Conservation (phyloP, 2,888 invertebrate species). For the Oligia fasciuncula region DNA sequence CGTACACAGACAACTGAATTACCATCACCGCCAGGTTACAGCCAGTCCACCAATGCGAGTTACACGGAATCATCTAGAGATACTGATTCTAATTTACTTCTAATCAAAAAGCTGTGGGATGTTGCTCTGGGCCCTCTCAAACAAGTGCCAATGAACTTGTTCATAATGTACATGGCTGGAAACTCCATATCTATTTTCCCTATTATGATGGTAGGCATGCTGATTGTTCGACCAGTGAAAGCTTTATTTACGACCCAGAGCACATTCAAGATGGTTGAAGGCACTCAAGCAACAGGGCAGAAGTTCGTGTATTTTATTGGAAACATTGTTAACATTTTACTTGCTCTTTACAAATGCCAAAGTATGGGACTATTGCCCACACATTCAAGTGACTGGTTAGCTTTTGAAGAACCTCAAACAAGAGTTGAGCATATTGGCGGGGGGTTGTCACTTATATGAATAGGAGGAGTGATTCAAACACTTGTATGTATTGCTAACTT, state of each 20-base stretch:
- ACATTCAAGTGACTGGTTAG: slow-evolving; percentile 99
- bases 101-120: slow-evolving; percentile 99
- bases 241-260: slow-evolving; percentile 97
- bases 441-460: slow-evolving; percentile 91
- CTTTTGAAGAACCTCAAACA: slow-evolving; percentile 97
- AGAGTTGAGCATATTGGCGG: slow-evolving; percentile 96
- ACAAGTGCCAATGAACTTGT: slow-evolving; percentile 99
- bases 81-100: slow-evolving; percentile 94
- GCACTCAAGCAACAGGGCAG: slow-evolving; percentile 96
- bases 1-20: slow-evolving; percentile 87
- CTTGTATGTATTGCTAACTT: slow-evolving; percentile 71
- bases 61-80: slow-evolving; percentile 95
- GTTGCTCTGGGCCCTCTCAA: slow-evolving; percentile 98
- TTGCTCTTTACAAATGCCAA: slow-evolving; percentile 99
- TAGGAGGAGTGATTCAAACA: slow-evolving; percentile 71
- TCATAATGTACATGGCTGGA: slow-evolving; percentile 99
- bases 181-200: slow-evolving; percentile 99
- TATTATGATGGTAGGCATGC: slow-evolving; percentile 99
- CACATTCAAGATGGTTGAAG: slow-evolving; percentile 98
- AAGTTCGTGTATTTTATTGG: slow-evolving; percentile 98
- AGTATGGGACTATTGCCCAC: slow-evolving; percentile 99
- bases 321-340: slow-evolving; percentile 96
- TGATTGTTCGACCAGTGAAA: slow-evolving; percentile 98
- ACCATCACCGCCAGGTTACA: slow-evolving; percentile 96
- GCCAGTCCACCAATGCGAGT: slow-evolving; percentile 92